Conservation (phyloP, 2,888 invertebrate genomes). For the Erynnis tages region DNA sequence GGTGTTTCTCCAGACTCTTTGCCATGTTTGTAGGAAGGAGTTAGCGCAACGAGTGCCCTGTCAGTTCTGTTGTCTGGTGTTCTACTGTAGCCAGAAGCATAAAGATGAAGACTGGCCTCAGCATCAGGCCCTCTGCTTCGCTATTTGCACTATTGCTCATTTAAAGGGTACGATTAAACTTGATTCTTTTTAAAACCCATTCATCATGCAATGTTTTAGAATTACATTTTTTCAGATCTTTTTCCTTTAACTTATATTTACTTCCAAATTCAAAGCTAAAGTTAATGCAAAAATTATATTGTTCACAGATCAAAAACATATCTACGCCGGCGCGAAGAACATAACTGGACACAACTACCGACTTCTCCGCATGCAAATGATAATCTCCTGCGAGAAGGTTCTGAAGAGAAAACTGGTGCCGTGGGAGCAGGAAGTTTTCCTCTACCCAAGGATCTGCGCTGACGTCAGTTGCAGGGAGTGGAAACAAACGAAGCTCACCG, state of each 20-base stretch:
- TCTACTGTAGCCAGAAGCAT: slow-evolving; percentile 84
- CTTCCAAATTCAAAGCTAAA: no score
- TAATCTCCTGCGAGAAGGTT: slow-evolving; percentile 81
- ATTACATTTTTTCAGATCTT: no score
- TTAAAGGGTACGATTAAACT: slow-evolving; percentile 81
- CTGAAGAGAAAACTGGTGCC: slow-evolving; percentile 81
- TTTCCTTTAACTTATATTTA: no score
- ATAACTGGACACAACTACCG: slow-evolving; percentile 83
- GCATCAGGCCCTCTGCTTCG: slow-evolving; percentile 83
- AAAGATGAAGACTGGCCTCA: slow-evolving; percentile 79
- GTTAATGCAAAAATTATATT: neutral
- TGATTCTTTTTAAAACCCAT: no score
- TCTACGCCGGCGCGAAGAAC: slow-evolving; percentile 72
- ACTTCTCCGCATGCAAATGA: slow-evolving; percentile 82
- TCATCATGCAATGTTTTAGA: no score
- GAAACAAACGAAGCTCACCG: slow-evolving; percentile 65
- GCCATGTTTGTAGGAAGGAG: slow-evolving; percentile 74
- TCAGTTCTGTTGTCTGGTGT: slow-evolving; percentile 81
- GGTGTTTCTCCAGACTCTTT: slow-evolving; percentile 83
- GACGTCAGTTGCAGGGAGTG: slow-evolving; percentile 80
- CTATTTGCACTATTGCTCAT: slow-evolving; percentile 80
- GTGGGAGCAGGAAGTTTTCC: slow-evolving; percentile 85
- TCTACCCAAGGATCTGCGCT: slow-evolving; percentile 85
- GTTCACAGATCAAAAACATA: slow-evolving; percentile 74
- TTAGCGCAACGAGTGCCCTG: slow-evolving; percentile 59